These are phyloP conservation scores for Microctenopoma steveboyesi DNA, from an alignment of 2,797 vertebrate species.

Conservation along the genomic window DNA sequence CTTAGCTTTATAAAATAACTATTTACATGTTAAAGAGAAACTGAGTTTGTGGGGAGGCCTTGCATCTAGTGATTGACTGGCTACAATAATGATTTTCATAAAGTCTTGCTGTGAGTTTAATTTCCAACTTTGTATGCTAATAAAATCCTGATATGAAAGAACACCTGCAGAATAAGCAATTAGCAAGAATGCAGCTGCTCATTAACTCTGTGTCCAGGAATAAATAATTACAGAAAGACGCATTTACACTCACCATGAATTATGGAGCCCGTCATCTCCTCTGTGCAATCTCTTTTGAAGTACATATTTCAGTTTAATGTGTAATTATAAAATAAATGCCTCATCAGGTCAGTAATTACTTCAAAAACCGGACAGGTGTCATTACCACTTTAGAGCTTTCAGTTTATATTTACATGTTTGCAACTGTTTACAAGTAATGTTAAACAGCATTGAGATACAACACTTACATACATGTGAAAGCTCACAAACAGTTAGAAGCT, in stretches of 20 bases:
- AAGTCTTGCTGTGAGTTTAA: constrained; percentile 9
- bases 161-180: constrained; percentile 53
- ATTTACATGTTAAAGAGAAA: too few relatives aligned
- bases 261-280: constrained; percentile 24
- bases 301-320: constrained; percentile 26
- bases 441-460: background rate
- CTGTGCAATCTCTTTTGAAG: constrained; percentile 27
- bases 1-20: background rate
- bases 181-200: constrained; percentile 51
- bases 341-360: constrained; percentile 18
- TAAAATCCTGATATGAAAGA: constrained; percentile 33
- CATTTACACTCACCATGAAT: constrained; percentile 19
- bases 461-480: constrained; percentile 2
- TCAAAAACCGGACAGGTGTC: constrained; percentile 10
- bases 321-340: constrained; percentile 20
- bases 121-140: constrained; percentile 41
- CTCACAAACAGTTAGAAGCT: background rate
- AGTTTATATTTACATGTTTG: background rate
- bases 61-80: background rate
- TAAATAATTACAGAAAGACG: constrained; percentile 38
- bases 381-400: background rate
- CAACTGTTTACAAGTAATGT: background rate
- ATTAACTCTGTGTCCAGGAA: constrained; percentile 50
- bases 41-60: background rate
- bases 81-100: background rate